Evolutionary conservation across 2,113 vertebrate species (phyloP), one percentile per base, ranked within the genome.

Genomic region (Cryptomyrus ogoouensis): DNA sequence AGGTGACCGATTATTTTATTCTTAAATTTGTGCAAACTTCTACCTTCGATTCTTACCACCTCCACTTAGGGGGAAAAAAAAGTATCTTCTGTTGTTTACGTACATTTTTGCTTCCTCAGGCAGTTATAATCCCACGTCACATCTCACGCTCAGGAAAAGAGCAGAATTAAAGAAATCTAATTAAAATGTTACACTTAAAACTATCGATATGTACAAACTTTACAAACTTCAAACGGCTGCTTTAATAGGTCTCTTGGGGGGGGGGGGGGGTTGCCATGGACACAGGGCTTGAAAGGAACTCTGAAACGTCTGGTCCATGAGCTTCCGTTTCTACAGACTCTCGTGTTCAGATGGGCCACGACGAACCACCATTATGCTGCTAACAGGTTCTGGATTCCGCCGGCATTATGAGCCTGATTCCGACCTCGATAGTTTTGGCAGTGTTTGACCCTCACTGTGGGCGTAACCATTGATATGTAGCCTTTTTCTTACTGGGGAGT

Each of bases 151-250:
- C 9, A n/a, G 19, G 44, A 84, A 84, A 46, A 42, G 83, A 84
- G 15, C 35, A 8, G 44, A 84, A 47, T 24, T 84, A 44, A 21
- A 84, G 83, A 47, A 84, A 47, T 46, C 39, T 46, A 84, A 84
- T 84, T 44, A 84, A 84, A 84, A 84, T 84, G 83, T 84, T 84
- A 46, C 19, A 84, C 44, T 84, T 84, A 46, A 47, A 84, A 84
- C 83, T 24, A 84, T 84, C 44, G 44, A 84, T 46, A 47, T 84
- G 44, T 46, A 47, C 74, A 47, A 46, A 47, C 83, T 46, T 84
- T 84, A 84, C 44, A 44, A 84, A 84, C 83, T 84, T 84, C 83
- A 84, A 84, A 47, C 19, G 39, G 31, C 44, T 84, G 80, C 44
- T 47, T 84, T 84, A 84, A 84, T 84, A 84, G 80, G 80, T 84